phyloP scores from a whole-genome alignment of 2,113 vertebrate genomes.

The Machaerirhynchus nigripectus region DNA sequence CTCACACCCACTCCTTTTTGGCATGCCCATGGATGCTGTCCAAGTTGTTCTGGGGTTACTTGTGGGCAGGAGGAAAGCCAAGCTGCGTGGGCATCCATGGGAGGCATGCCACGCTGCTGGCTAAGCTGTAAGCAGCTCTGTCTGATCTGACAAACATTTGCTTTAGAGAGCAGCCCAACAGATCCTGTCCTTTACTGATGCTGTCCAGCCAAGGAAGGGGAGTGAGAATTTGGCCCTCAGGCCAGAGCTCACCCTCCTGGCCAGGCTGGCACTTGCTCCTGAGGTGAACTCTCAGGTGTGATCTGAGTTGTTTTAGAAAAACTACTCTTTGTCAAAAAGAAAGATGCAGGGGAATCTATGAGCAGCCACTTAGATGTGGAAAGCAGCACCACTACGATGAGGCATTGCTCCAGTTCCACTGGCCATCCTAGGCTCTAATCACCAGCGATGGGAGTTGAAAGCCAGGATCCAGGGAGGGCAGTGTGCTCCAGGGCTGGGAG shows the following conservation, averaged over 20 bases:
- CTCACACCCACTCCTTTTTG: not conserved
- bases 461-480: not conserved
- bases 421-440: not conserved
- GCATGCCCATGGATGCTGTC: not conserved
- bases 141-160: not conserved
- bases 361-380: not conserved
- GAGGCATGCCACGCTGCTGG: not conserved
- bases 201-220: not conserved
- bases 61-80: not conserved
- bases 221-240: not conserved
- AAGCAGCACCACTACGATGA: rapidly evolving
- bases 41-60: not conserved
- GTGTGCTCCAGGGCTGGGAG: not conserved
- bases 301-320: not conserved
- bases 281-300: not conserved
- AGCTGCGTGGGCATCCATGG: not conserved
- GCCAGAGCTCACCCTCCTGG: not conserved
- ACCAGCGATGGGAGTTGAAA: not conserved
- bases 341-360: not conserved
- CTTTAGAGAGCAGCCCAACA: not conserved
- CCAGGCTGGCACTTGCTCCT: not conserved
- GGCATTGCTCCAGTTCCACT: not conserved
- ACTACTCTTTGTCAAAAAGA: not conserved
- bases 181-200: rapidly evolving
- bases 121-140: not conserved